Conservation (phyloP, 1,140 invertebrate species). For the Dermatophagoides farinae region DNA sequence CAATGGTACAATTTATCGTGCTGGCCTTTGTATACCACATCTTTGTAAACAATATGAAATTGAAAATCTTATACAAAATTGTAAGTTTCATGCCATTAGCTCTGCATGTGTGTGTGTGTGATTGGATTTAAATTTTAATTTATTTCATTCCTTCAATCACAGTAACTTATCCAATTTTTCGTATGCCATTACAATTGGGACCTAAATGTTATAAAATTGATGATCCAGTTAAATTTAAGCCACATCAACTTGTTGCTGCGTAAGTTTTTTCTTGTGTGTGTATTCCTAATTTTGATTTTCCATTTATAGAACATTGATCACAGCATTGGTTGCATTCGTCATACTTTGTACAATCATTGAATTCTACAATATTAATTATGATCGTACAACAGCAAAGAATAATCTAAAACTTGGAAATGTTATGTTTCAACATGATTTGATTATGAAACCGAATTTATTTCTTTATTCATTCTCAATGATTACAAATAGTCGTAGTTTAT, state of each 20-base stretch:
- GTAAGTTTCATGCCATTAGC: background rate
- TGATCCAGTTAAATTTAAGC: background rate
- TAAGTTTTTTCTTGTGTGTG: background rate
- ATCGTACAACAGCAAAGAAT: background rate
- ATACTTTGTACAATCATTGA: slow-evolving; percentile 4
- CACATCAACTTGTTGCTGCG: slow-evolving; percentile 1
- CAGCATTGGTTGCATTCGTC: background rate
- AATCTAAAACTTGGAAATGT: background rate
- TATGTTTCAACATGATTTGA: slow-evolving; percentile 3
- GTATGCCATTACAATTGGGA: slow-evolving; percentile 2
- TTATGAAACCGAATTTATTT: background rate
- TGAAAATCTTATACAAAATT: background rate
- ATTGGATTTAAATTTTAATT: background rate
- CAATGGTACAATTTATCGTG: background rate
- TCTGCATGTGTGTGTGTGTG: no score
- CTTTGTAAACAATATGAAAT: slow-evolving; percentile 8
- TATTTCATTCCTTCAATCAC: background rate
- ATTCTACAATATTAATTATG: background rate
- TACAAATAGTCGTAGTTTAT: slow-evolving; percentile 2
- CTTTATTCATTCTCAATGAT: slow-evolving; percentile 7
- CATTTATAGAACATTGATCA: background rate
- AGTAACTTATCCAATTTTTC: slow-evolving; percentile 8
- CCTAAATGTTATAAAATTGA: background rate
- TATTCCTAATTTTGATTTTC: background rate
- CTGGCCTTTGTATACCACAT: background rate